Evolutionary conservation across 2,797 vertebrate species (phyloP).

Genomic region (Malacoraja senta): DNA sequence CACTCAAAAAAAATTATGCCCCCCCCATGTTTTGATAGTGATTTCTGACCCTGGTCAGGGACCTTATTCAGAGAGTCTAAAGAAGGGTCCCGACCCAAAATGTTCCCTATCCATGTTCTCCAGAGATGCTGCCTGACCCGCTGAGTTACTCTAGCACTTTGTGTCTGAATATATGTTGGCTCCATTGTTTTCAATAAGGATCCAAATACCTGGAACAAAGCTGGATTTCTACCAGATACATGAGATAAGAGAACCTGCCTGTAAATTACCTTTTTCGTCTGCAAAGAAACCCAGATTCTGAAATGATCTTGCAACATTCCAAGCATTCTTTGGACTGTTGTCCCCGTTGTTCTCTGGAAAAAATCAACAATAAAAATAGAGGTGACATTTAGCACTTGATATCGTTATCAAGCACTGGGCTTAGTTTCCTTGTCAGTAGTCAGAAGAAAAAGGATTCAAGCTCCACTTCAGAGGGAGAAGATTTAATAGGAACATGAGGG

Average conservation of each 20-base stretch:
- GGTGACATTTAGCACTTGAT: slow-evolving; percentile 1
- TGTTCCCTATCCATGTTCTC: too few relatives aligned
- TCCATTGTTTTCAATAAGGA: background rate
- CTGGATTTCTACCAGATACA: background rate
- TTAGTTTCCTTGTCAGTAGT: background rate
- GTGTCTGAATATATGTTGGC: too few relatives aligned
- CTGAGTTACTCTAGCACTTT: too few relatives aligned
- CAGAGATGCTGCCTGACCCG: too few relatives aligned
- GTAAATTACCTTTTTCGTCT: background rate
- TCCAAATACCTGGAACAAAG: background rate
- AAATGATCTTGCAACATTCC: slow-evolving; percentile 55
- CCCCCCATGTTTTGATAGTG: too few relatives aligned
- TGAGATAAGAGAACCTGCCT: background rate
- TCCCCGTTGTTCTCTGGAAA: slow-evolving; percentile 58
- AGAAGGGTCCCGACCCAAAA: too few relatives aligned
- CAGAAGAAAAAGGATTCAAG: background rate
- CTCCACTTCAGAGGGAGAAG: background rate
- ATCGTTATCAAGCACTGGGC: background rate
- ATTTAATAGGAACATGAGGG: too few relatives aligned
- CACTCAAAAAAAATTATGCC: too few relatives aligned
- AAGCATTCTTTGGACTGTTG: slow-evolving; percentile 58
- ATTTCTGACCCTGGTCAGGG: too few relatives aligned
- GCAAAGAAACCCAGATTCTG: background rate
- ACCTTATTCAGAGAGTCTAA: too few relatives aligned
- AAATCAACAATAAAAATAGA: slow-evolving; percentile 64